Conservation (phyloP, 2,888 invertebrate species). For the Autographa pulchrina region DNA sequence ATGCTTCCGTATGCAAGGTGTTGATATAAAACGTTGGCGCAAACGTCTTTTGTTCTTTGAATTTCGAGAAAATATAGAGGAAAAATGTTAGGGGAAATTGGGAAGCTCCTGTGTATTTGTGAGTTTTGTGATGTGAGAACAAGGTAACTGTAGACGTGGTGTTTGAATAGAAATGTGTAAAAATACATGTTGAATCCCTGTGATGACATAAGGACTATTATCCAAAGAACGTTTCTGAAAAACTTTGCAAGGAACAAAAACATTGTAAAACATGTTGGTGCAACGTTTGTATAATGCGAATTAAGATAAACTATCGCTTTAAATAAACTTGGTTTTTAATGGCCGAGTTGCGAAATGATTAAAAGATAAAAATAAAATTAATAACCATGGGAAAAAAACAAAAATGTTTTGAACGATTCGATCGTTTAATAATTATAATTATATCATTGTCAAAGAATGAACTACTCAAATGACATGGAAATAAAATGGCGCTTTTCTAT, state of each 20-base stretch:
- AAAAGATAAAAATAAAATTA: too few species aligned
- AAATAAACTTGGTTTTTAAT: too few species aligned
- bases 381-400: too few species aligned
- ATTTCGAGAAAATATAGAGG: constrained; percentile 50
- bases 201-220: constrained; percentile 14
- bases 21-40: constrained; percentile 48
- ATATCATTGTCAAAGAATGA: too few species aligned
- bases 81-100: constrained; percentile 51
- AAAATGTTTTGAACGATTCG: too few species aligned
- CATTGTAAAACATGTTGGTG: too few species aligned
- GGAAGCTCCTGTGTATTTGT: constrained; percentile 45
- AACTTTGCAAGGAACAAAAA: background rate
- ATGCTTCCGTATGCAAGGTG: constrained; percentile 53
- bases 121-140: constrained; percentile 53
- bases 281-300: too few species aligned
- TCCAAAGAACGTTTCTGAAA: background rate
- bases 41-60: constrained; percentile 58
- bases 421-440: too few species aligned
- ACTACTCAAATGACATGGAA: too few species aligned
- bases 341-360: too few species aligned
- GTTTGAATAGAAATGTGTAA: constrained; percentile 59
- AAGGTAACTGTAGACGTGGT: constrained; percentile 35
- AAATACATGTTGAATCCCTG: constrained; percentile 22
- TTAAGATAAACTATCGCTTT: too few species aligned
- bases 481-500: too few species aligned